These are phyloP conservation scores for Babyrousa celebensis DNA, from an alignment of 2,797 vertebrate species.

Conservation along the genomic window DNA sequence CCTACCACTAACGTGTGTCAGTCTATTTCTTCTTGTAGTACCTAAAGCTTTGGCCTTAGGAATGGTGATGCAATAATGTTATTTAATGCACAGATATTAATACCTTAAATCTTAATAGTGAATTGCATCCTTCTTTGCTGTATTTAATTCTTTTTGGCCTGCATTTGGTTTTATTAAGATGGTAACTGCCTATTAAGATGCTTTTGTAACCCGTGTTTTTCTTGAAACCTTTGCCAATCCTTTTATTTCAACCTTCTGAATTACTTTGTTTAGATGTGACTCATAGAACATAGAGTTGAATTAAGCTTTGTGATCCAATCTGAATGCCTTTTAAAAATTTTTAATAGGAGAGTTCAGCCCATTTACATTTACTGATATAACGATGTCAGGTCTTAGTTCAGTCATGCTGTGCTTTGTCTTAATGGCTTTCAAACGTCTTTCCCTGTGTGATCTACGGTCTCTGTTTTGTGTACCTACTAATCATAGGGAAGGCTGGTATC, in stretches of 20 bases:
- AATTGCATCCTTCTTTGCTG: not conserved
- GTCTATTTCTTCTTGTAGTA: not conserved
- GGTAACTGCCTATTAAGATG: not conserved
- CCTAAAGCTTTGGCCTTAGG: not conserved
- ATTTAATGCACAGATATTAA: not conserved
- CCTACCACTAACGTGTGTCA: not conserved
- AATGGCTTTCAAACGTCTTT: conserved; percentile 45
- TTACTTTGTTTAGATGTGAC: conserved; percentile 24
- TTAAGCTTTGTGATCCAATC: conserved; percentile 37
- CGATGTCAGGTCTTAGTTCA: conserved; percentile 22
- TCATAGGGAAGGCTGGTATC: not conserved
- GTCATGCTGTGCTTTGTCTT: not conserved
- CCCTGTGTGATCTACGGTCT: not conserved
- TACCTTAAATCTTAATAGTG: not conserved
- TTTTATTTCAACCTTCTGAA: not conserved
- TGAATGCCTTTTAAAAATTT: not conserved
- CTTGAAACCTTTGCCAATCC: not conserved
- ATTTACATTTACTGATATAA: conserved; percentile 31
- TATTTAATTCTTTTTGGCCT: not conserved
- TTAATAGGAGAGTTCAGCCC: conserved; percentile 43
- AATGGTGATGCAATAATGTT: not conserved
- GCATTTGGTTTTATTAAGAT: conserved; percentile 9
- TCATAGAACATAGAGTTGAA: not conserved
- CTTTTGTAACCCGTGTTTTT: conserved; percentile 63
- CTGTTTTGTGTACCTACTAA: not conserved